A percentile compares a stretch with the other conserved stretches of the same genome.
phyloP scores from a whole-genome alignment of 1,140 invertebrate species.

The Tachypleus tridentatus region DNA sequence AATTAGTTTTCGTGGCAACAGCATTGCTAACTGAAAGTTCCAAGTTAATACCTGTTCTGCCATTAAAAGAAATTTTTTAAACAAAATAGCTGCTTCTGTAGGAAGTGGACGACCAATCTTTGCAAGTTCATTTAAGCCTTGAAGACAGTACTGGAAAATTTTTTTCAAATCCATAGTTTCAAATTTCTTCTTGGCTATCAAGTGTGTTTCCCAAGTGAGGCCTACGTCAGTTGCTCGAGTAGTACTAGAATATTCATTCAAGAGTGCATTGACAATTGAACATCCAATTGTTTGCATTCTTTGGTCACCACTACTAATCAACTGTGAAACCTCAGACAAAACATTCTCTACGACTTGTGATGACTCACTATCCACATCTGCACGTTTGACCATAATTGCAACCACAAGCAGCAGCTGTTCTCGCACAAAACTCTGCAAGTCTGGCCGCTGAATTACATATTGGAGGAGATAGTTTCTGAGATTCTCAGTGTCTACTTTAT shows the following conservation, averaged over 20 bases:
- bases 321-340: constrained; percentile 55
- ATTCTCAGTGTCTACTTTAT: constrained; percentile 50
- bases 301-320: constrained; percentile 51
- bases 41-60: constrained; percentile 59
- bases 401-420: constrained; percentile 46
- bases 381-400: constrained; percentile 73
- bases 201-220: constrained; percentile 73
- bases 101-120: constrained; percentile 41
- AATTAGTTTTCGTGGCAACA: constrained; percentile 50
- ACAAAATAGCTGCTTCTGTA: constrained; percentile 36
- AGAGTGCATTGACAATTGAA: constrained; percentile 60
- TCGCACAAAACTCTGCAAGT: constrained; percentile 31
- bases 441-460: constrained; percentile 54
- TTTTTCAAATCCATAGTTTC: constrained; percentile 60
- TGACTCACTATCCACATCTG: constrained; percentile 56
- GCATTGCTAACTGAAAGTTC: constrained; percentile 44
- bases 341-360: constrained; percentile 49
- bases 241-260: constrained; percentile 79
- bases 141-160: constrained; percentile 58
- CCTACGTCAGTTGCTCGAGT: constrained; percentile 71
- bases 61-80: constrained; percentile 48
- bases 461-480: constrained; percentile 64
- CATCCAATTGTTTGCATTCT: constrained; percentile 49
- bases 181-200: constrained; percentile 68
- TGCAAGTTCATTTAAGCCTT: constrained; percentile 44